These are phyloP conservation scores for Caradrina kadenii DNA, from an alignment of 2,888 invertebrate species.

Conservation along the genomic window DNA sequence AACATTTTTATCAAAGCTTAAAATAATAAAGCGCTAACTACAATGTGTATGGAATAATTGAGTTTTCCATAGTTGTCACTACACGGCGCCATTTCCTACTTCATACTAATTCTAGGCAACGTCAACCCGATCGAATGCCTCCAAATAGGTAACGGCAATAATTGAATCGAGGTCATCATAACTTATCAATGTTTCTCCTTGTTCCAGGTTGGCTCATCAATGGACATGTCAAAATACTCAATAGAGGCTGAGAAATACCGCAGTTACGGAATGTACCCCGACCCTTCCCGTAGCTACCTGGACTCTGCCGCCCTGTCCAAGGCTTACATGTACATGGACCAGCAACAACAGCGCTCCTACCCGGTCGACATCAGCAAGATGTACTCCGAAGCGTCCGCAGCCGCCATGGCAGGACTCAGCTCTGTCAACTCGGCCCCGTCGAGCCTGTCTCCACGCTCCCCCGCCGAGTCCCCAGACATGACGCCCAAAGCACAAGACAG, in stretches of 20 bases:
- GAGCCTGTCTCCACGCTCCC: conserved; percentile 85
- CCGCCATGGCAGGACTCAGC: conserved; percentile 90
- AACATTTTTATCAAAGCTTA: too few species aligned
- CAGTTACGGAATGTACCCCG: conserved; percentile 94
- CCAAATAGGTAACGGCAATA: too few species aligned
- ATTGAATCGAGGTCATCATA: background rate
- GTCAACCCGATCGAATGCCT: too few species aligned
- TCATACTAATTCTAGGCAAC: too few species aligned
- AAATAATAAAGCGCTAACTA: too few species aligned
- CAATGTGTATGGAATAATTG: too few species aligned
- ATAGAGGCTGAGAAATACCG: conserved; percentile 95
- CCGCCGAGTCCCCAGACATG: conserved; percentile 91
- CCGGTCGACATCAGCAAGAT: conserved; percentile 92
- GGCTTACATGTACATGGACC: conserved; percentile 95
- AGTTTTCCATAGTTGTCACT: too few species aligned
- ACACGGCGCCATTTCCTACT: too few species aligned
- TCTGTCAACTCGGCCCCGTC: conserved; percentile 86
- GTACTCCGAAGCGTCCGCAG: conserved; percentile 92
- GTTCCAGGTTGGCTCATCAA: conserved; percentile 93
- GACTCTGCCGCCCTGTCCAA: conserved; percentile 94
- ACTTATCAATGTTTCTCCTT: conserved; percentile 57
- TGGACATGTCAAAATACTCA: conserved; percentile 95
- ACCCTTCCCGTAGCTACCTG: conserved; percentile 93
- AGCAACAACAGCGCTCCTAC: conserved; percentile 89
- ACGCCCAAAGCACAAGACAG: conserved; percentile 86